Conservation (phyloP, 2,888 invertebrate genomes). For the Drosophila ustulata region DNA sequence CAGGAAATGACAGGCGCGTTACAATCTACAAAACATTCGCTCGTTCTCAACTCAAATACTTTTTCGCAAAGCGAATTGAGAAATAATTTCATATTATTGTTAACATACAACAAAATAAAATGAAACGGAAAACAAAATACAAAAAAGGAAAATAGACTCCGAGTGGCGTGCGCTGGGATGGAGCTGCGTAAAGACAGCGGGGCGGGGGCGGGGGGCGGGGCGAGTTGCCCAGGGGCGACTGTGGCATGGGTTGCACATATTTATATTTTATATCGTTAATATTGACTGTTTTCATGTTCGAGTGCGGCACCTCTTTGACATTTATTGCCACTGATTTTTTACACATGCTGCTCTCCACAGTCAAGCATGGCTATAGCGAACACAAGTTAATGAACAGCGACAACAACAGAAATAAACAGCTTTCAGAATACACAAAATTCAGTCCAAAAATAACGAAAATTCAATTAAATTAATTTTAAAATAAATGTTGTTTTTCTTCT, state of each 20-base stretch:
- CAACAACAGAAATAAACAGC: background rate
- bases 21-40: constrained; percentile 69
- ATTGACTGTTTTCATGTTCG: constrained; percentile 57
- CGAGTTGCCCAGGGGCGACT: background rate
- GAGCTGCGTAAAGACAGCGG: no score
- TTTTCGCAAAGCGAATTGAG: constrained; percentile 62
- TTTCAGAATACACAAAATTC: background rate
- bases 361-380: background rate
- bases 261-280: constrained; percentile 57
- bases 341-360: constrained; percentile 22
- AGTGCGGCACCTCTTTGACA: constrained; percentile 61
- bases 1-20: constrained; percentile 75
- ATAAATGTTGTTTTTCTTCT: no score
- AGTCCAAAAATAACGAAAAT: no score
- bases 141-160: constrained; percentile 7
- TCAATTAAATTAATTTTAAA: no score
- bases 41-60: constrained; percentile 32
- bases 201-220: background rate
- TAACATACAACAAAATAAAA: constrained; percentile 39
- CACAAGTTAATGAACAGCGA: background rate
- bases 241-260: constrained; percentile 37
- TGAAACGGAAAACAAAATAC: constrained; percentile 1
- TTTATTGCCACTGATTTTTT: constrained; percentile 65
- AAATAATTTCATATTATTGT: constrained; percentile 76
- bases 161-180: background rate